phyloP scores from a whole-genome alignment of 2,888 invertebrate genomes.

The Lasioglossum vierecki region DNA sequence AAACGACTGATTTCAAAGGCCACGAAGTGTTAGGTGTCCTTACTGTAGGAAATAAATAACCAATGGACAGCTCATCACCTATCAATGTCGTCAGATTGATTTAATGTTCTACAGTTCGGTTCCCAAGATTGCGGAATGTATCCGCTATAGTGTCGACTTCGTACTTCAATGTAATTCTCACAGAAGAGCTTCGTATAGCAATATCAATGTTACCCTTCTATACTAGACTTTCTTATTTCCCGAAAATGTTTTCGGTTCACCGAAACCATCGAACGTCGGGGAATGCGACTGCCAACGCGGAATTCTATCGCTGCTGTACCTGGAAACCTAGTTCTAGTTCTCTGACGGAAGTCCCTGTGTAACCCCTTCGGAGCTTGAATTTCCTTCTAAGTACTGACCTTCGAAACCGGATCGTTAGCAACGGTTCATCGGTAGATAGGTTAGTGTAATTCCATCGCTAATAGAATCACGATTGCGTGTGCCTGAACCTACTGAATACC shows the following conservation, averaged over 20 bases:
- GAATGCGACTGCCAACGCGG: conserved; percentile 49
- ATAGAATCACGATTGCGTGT: not conserved
- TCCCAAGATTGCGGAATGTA: conserved; percentile 42
- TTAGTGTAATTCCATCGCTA: conserved; percentile 21
- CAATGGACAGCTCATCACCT: not conserved
- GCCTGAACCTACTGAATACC: not conserved
- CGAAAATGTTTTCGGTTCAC: conserved; percentile 54
- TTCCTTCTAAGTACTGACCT: conserved; percentile 57
- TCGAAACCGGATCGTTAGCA: conserved; percentile 70
- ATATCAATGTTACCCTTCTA: conserved; percentile 45
- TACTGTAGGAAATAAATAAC: not conserved
- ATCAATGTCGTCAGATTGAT: not conserved
- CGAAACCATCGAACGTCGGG: conserved; percentile 46
- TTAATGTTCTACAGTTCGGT: not conserved
- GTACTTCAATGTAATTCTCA: conserved; percentile 40
- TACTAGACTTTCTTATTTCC: conserved; percentile 48
- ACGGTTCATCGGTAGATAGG: conserved; percentile 26
- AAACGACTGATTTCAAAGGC: not conserved
- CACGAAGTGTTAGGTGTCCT: not conserved
- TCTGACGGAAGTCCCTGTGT: conserved; percentile 41
- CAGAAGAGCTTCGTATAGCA: conserved; percentile 34
- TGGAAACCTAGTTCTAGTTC: conserved; percentile 70
- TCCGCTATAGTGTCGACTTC: conserved; percentile 5
- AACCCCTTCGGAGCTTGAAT: conserved; percentile 65
- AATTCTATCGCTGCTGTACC: conserved; percentile 65